phyloP scores from a whole-genome alignment of 1,140 invertebrate species.

The Drosophila serrata region DNA sequence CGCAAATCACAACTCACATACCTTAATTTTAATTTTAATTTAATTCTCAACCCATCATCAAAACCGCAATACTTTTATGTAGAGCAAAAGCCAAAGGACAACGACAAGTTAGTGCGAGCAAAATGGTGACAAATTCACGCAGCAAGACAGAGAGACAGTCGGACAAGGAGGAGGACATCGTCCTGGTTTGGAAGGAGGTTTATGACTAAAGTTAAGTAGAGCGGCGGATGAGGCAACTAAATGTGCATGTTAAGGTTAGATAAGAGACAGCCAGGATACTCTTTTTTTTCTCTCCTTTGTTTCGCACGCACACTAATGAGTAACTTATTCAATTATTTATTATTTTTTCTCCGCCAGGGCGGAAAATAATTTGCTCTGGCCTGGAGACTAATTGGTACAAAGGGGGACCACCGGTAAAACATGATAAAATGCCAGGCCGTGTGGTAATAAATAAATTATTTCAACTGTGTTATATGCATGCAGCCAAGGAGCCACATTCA shows the following conservation, averaged over 20 bases:
- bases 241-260: slow-evolving; percentile 73
- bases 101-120: slow-evolving; percentile 34
- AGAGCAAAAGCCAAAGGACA: slow-evolving; percentile 8
- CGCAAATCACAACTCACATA: too few relatives aligned
- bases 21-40: not conserved
- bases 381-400: slow-evolving; percentile 66
- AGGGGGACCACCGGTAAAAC: slow-evolving; percentile 37
- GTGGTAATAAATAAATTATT: slow-evolving; percentile 59
- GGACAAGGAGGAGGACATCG: not conserved
- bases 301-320: slow-evolving; percentile 54
- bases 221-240: slow-evolving; percentile 50
- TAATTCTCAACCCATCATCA: not conserved
- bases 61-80: slow-evolving; percentile 4
- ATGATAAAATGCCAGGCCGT: slow-evolving; percentile 38
- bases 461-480: slow-evolving; percentile 9
- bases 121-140: slow-evolving; percentile 77
- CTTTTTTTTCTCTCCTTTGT: slow-evolving; percentile 7
- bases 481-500: slow-evolving; percentile 14
- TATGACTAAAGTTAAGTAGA: slow-evolving; percentile 16
- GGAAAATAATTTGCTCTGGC: slow-evolving; percentile 64
- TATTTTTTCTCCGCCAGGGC: slow-evolving; percentile 50
- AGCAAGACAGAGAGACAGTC: slow-evolving; percentile 24
- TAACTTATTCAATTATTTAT: slow-evolving; percentile 83
- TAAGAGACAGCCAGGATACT: slow-evolving; percentile 54
- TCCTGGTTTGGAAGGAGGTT: not conserved